phyloP scores from a whole-genome alignment of 2,888 invertebrate genomes.

The Drosophila kuntzei region DNA sequence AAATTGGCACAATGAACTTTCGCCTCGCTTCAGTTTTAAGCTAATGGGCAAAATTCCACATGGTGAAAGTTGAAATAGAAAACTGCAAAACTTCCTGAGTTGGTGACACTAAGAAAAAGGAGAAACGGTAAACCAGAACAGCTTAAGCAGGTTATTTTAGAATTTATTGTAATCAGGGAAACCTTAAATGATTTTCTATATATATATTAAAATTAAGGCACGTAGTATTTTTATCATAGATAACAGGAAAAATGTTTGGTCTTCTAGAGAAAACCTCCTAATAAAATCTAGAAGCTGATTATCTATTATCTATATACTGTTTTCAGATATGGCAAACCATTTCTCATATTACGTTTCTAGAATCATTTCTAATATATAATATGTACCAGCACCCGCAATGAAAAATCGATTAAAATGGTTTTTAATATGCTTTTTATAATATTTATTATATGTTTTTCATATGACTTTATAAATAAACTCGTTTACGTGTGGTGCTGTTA shows the following conservation, averaged over 20 bases:
- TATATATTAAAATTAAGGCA: too few species aligned
- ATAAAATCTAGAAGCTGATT: too few species aligned
- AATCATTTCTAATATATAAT: too few species aligned
- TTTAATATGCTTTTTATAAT: constrained; percentile 6
- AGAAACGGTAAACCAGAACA: neutral
- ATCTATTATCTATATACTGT: too few species aligned
- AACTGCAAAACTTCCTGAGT: constrained; percentile 7
- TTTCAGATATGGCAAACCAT: too few species aligned
- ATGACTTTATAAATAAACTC: constrained; percentile 63
- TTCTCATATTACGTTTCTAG: too few species aligned
- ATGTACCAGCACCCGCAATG: too few species aligned
- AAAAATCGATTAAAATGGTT: neutral
- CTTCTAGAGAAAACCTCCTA: too few species aligned
- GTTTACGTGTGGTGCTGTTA: constrained; percentile 36
- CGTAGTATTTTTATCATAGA: too few species aligned
- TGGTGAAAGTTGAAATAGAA: constrained; percentile 44
- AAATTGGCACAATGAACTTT: constrained; percentile 79
- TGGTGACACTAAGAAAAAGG: neutral
- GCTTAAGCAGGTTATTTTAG: neutral
- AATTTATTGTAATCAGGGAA: neutral
- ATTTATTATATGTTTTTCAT: constrained; percentile 14
- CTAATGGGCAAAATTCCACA: constrained; percentile 44
- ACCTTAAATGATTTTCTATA: neutral
- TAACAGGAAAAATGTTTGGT: too few species aligned
- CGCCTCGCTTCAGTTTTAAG: constrained; percentile 35